A percentile compares a stretch with the other conserved stretches of the same genome.
phyloP scores from a whole-genome alignment of 2,113 vertebrate species.

The Antechinus flavipes region DNA sequence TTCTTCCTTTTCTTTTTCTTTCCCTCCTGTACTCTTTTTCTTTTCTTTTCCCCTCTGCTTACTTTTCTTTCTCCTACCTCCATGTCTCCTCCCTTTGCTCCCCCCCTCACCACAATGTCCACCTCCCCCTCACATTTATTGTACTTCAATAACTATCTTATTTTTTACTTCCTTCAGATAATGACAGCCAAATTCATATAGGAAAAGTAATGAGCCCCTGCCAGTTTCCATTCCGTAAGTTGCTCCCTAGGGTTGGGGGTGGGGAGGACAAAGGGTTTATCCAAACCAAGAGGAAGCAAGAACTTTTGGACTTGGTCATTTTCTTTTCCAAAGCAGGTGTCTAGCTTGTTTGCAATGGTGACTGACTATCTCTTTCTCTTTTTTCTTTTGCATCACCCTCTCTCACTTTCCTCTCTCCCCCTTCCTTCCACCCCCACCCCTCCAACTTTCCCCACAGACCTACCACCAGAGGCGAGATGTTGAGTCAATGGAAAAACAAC shows the following conservation, averaged over 20 bases:
- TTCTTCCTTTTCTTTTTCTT: not conserved
- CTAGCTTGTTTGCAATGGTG: slow-evolving; percentile 77
- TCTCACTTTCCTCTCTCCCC: slow-evolving; percentile 75
- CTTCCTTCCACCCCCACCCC: slow-evolving; percentile 42
- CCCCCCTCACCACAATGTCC: not conserved
- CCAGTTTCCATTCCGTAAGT: slow-evolving; percentile 52
- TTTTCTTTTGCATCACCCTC: slow-evolving; percentile 18
- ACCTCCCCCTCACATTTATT: slow-evolving; percentile 2
- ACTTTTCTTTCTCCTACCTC: not conserved
- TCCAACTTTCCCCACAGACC: slow-evolving; percentile 75
- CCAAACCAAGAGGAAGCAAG: slow-evolving; percentile 76
- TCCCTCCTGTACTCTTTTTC: not conserved
- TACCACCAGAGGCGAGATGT: slow-evolving; percentile 86
- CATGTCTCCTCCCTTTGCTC: not conserved
- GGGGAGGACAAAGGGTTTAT: slow-evolving; percentile 51
- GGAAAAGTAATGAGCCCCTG: slow-evolving; percentile 72
- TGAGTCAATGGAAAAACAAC: slow-evolving; percentile 95
- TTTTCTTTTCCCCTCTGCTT: not conserved
- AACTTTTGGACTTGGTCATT: slow-evolving; percentile 76
- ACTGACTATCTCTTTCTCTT: slow-evolving; percentile 15
- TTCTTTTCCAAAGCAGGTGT: slow-evolving; percentile 90
- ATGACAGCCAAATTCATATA: slow-evolving; percentile 65
- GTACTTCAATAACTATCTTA: not conserved
- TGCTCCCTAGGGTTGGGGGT: not conserved
- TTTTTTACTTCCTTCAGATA: slow-evolving; percentile 31